Evolutionary conservation across 2,797 vertebrate species (phyloP), one percentile per base, ranked within the genome.

Genomic region (Spinibarbus caldwelli): DNA sequence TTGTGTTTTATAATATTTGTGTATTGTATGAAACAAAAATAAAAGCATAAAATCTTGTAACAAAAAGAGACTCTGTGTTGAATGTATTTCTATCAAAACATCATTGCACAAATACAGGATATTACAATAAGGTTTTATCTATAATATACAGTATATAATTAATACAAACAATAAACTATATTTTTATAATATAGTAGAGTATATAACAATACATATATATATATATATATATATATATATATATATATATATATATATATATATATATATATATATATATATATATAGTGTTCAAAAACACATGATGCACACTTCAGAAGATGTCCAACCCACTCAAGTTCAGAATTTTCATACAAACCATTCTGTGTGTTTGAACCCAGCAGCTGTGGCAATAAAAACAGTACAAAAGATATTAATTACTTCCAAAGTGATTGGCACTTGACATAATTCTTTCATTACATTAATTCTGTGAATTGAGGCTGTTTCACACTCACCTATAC

Each of bases 341-440:
- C 67, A 47, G 26, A 57, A 15, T 6, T 52, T 5, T 96, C 90
- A 97, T 86, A 97, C 95, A 85, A 96, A 97, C 96, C 96, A 96
- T 87, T 96, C 96, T 0, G 96, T 97, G 62, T 95, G 96, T 86
- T 96, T 96, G 85, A 97, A 97, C 0, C 96, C 97, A 86, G 95
- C 90, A 82, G 95, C 96, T 97, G 95, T 87, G 87, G 91, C 89
- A 85, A 83, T 7, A 12, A 31, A 31, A 62, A 57, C 66, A 1
- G 5, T 17, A 21, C 7, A 41, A 59, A 8, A 43, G 0, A 38
- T 41, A 81, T 4, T 6, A 2, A 84, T 29, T 0, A 64, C 5
- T 76, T 23, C 29, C 59, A 82, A n/a, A 9, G 0, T 67, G 1
- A 68, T 19, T 49, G 5, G n/a, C 0, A 31, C n/a, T 31, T 34